These are phyloP conservation scores for Zaprionus obscuricornis DNA, from an alignment of 2,888 invertebrate species.

Conservation along the genomic window DNA sequence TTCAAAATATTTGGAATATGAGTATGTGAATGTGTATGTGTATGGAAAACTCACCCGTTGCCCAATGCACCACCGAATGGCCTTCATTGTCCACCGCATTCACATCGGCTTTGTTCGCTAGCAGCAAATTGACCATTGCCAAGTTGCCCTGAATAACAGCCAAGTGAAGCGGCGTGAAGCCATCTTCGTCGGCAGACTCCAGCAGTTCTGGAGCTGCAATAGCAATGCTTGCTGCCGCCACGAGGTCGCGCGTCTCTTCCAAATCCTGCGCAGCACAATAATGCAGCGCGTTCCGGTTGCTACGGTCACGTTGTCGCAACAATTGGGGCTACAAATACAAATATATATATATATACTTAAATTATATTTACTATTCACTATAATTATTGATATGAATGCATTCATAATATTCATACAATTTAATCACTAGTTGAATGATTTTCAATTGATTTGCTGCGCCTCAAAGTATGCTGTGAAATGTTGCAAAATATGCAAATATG, in stretches of 20 bases:
- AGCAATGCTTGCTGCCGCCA: conserved; percentile 90
- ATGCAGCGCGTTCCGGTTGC: conserved; percentile 94
- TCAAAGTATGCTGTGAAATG: no score
- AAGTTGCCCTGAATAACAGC: conserved; percentile 97
- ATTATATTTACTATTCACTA: no score
- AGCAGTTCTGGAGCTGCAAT: conserved; percentile 94
- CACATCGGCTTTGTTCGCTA: conserved; percentile 95
- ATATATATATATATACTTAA: background rate
- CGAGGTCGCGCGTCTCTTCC: conserved; percentile 83
- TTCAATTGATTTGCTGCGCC: background rate
- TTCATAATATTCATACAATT: no score
- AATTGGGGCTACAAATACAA: conserved; percentile 84
- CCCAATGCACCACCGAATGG: conserved; percentile 99
- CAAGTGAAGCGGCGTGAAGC: conserved; percentile 96
- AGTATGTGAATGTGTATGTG: background rate
- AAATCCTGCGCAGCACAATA: conserved; percentile 89
- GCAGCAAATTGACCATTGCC: conserved; percentile 92
- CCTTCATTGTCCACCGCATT: conserved; percentile 96
- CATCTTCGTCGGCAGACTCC: conserved; percentile 94
- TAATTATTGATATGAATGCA: no score
- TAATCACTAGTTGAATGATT: no score
- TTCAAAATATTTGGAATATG: no score
- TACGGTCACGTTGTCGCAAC: conserved; percentile 90
- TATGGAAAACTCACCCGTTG: conserved; percentile 89
- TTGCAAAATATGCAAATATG: no score